These are phyloP conservation scores for Schizaphis graminum DNA, from an alignment of 2,888 invertebrate species.

Conservation along the genomic window DNA sequence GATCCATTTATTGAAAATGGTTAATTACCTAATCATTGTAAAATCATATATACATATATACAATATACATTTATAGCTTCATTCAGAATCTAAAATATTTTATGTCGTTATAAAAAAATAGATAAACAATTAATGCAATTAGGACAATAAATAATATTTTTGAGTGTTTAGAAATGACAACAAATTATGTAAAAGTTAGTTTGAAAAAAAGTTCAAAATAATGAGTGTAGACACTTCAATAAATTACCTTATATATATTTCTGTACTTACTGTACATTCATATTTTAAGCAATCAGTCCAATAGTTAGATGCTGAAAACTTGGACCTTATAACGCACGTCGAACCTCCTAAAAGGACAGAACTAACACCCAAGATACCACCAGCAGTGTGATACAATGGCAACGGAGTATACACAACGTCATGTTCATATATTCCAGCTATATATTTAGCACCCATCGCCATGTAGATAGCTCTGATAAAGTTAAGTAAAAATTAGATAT, in stretches of 20 bases:
- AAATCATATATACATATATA: no score
- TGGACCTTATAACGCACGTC: conserved; percentile 71
- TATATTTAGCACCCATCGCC: conserved; percentile 70
- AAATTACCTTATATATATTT: neutral
- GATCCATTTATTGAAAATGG: neutral
- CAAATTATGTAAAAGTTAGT: neutral
- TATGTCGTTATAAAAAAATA: neutral
- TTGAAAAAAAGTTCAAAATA: neutral
- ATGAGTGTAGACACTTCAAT: neutral
- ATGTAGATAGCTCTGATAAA: conserved; percentile 71
- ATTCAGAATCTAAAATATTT: neutral
- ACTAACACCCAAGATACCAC: conserved; percentile 72
- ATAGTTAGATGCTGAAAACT: conserved; percentile 73
- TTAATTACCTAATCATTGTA: neutral
- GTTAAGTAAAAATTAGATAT: conserved; percentile 1
- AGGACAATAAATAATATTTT: neutral
- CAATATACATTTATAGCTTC: no score
- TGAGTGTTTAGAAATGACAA: neutral
- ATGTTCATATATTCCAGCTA: conserved; percentile 70
- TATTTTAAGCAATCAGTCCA: conserved; percentile 73
- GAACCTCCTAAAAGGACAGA: conserved; percentile 71
- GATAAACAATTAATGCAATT: neutral
- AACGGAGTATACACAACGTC: conserved; percentile 72
- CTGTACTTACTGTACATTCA: conserved; percentile 72
- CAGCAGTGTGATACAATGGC: conserved; percentile 73